phyloP scores from a whole-genome alignment of 2,797 vertebrate genomes.

The Poeciliopsis infans region DNA sequence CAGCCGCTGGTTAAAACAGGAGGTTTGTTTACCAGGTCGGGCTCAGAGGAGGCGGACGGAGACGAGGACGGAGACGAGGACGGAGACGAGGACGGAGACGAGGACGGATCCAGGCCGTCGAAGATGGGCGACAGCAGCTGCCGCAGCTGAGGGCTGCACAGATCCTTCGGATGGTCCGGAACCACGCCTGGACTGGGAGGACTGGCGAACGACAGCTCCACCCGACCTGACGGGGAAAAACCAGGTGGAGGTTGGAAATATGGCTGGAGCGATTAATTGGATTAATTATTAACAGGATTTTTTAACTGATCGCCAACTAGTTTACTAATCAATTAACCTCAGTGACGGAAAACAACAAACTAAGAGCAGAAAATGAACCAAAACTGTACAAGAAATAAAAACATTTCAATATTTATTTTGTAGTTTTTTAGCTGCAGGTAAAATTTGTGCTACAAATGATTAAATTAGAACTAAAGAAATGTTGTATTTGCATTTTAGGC shows the following conservation, averaged over 20 bases:
- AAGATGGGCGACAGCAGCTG: constrained; percentile 87
- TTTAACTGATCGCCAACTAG: too few relatives aligned
- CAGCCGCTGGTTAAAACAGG: background rate
- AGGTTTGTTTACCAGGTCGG: constrained; percentile 18
- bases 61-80: constrained; percentile 24
- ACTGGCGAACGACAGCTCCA: constrained; percentile 64
- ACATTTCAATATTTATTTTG: too few relatives aligned
- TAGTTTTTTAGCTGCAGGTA: too few relatives aligned
- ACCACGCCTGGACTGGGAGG: constrained; percentile 52
- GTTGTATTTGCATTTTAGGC: too few relatives aligned
- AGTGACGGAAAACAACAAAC: too few relatives aligned
- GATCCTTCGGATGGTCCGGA: constrained; percentile 80
- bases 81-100: constrained; percentile 14
- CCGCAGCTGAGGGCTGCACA: constrained; percentile 84
- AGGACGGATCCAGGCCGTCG: constrained; percentile 49
- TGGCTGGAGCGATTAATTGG: too few relatives aligned
- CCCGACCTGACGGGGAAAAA: constrained; percentile 46
- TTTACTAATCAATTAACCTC: too few relatives aligned
- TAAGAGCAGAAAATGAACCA: too few relatives aligned
- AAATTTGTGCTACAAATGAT: too few relatives aligned
- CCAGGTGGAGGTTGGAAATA: background rate
- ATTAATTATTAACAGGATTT: too few relatives aligned
- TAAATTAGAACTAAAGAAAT: too few relatives aligned
- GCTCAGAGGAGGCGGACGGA: constrained; percentile 6
- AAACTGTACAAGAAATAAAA: too few relatives aligned